Conservation (phyloP, 2,888 invertebrate species). For the Dioctria rufipes region DNA sequence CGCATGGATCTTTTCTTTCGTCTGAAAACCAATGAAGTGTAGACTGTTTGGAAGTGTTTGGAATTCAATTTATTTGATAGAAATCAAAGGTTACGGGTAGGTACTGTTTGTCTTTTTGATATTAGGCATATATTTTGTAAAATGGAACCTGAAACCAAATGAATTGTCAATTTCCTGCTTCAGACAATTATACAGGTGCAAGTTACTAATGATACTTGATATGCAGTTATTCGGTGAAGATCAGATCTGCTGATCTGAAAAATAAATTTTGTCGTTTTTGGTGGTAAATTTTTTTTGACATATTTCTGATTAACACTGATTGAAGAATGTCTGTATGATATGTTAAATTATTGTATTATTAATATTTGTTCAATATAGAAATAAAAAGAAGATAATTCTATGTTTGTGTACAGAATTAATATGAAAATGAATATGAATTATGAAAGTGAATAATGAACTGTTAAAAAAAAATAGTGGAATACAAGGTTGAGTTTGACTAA, state of each 20-base stretch:
- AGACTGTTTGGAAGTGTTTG: constrained; percentile 18
- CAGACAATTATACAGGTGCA: constrained; percentile 44
- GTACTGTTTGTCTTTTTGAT: constrained; percentile 6
- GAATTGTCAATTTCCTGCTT: constrained; percentile 37
- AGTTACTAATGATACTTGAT: constrained; percentile 13
- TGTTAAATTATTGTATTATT: too few species aligned
- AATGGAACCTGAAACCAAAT: constrained; percentile 15
- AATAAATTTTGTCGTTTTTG: not conserved
- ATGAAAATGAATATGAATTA: too few species aligned
- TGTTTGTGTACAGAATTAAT: too few species aligned
- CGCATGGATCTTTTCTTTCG: not conserved
- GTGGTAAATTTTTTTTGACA: too few species aligned
- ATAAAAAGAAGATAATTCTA: too few species aligned
- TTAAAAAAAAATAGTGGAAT: too few species aligned
- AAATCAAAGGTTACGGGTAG: constrained; percentile 28
- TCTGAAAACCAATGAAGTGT: not conserved
- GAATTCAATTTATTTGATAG: constrained; percentile 31
- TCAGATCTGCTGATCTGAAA: not conserved
- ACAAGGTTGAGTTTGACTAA: too few species aligned
- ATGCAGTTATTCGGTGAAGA: too few species aligned
- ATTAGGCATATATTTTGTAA: constrained; percentile 6
- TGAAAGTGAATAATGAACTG: too few species aligned
- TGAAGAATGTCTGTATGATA: too few species aligned
- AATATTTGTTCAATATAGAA: too few species aligned
- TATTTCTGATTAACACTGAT: too few species aligned